phyloP scores from a whole-genome alignment of 2,888 invertebrate species.

The Pimpla rufipes region DNA sequence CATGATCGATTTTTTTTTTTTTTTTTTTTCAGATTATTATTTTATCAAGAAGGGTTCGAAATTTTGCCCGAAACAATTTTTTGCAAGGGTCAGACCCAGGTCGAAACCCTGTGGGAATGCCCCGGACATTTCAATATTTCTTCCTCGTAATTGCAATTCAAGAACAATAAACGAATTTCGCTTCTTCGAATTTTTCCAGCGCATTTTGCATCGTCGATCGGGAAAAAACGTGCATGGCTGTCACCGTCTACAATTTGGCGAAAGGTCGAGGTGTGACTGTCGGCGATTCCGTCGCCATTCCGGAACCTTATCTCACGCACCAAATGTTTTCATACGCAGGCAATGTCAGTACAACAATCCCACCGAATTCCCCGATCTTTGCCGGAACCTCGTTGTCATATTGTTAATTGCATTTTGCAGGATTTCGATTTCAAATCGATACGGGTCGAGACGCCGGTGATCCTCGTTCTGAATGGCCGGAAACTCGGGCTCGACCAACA shows the following conservation, averaged over 20 bases:
- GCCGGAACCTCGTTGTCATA: neutral
- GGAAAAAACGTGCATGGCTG: slow-evolving; percentile 90
- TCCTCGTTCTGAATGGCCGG: slow-evolving; percentile 92
- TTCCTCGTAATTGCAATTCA: neutral
- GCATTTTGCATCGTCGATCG: slow-evolving; percentile 93
- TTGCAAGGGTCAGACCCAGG: too few species aligned
- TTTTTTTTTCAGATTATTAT: too few species aligned
- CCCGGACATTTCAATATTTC: too few species aligned
- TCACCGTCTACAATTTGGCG: slow-evolving; percentile 94
- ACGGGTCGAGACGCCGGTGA: slow-evolving; percentile 92
- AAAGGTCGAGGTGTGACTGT: slow-evolving; percentile 93
- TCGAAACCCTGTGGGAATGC: too few species aligned
- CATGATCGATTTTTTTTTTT: too few species aligned
- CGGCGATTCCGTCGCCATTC: slow-evolving; percentile 93
- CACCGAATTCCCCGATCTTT: slow-evolving; percentile 13
- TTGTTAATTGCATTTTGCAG: slow-evolving; percentile 86
- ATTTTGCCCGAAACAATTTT: too few species aligned
- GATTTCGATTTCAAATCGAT: slow-evolving; percentile 90
- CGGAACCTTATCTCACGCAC: slow-evolving; percentile 90
- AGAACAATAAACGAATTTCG: neutral
- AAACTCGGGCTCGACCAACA: slow-evolving; percentile 89
- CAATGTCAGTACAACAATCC: slow-evolving; percentile 85
- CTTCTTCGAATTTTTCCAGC: slow-evolving; percentile 85
- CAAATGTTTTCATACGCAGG: slow-evolving; percentile 87
- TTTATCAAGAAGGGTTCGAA: too few species aligned